Percentiles rank a stretch among this genome's conserved stretches.
Conservation (phyloP, 2,797 vertebrate species). For the Spinibarbus caldwelli region DNA sequence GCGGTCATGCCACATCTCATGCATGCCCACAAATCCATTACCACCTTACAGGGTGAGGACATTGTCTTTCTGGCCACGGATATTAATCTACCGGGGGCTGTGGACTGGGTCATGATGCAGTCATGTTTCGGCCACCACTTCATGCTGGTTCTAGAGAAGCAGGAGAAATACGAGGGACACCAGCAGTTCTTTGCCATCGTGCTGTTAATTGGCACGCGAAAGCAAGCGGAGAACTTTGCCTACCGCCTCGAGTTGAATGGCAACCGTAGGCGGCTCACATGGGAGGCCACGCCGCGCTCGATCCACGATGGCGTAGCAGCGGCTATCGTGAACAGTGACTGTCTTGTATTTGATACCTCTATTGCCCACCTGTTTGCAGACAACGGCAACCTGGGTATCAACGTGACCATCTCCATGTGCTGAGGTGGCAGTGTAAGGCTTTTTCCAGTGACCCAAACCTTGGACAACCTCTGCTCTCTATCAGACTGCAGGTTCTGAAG, state of each 20-base stretch:
- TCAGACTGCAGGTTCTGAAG: constrained; percentile 20
- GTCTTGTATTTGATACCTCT: constrained; percentile 82
- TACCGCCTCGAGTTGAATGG: constrained; percentile 84
- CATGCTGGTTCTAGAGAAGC: constrained; percentile 70
- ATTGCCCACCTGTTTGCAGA: constrained; percentile 82
- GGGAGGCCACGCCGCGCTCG: constrained; percentile 83
- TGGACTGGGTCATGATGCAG: constrained; percentile 99
- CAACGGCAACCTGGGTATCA: constrained; percentile 83
- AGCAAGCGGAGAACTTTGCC: constrained; percentile 82
- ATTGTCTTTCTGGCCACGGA: constrained; percentile 97
- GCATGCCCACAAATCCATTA: constrained; percentile 98
- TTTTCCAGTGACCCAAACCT: neutral
- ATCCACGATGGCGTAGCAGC: constrained; percentile 82
- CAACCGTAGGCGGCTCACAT: constrained; percentile 81
- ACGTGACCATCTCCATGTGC: constrained; percentile 85
- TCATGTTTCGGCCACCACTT: constrained; percentile 98
- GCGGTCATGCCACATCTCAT: constrained; percentile 98
- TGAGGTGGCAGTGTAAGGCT: constrained; percentile 60
- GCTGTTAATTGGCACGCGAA: constrained; percentile 81
- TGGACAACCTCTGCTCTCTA: constrained; percentile 27
- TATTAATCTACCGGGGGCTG: constrained; percentile 96
- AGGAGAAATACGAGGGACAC: constrained; percentile 77
- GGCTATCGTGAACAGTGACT: constrained; percentile 85
- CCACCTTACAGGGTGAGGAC: constrained; percentile 96
- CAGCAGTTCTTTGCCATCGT: constrained; percentile 86